Percentiles rank a stretch among this genome's conserved stretches.
Evolutionary conservation across 2,113 vertebrate genomes (phyloP).

Genomic region (Mungos mungo): DNA sequence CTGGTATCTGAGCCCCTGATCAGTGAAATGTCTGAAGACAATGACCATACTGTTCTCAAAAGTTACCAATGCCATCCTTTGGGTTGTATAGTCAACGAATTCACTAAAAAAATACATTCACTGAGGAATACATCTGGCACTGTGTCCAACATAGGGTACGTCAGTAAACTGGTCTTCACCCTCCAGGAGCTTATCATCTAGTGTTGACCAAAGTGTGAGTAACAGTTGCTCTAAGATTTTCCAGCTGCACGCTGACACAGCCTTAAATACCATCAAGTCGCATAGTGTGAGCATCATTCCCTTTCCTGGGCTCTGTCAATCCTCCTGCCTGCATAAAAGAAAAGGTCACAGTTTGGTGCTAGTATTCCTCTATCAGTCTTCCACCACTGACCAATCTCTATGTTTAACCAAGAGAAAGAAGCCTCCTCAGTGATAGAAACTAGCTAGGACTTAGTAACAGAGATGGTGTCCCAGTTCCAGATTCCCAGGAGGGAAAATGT

Average conservation of each 20-base stretch:
- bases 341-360: not conserved
- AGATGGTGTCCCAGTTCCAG: not conserved
- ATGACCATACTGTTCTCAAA: not conserved
- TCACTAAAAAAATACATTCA: not conserved
- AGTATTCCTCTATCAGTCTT: not conserved
- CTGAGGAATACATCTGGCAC: too few species aligned
- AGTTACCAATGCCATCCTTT: not conserved
- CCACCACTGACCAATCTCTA: not conserved
- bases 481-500: not conserved
- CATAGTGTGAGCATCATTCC: too few species aligned
- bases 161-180: not conserved
- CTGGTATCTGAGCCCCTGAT: not conserved
- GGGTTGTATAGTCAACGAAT: not conserved
- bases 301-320: not conserved
- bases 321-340: not conserved
- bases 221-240: not conserved
- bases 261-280: not conserved
- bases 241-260: not conserved
- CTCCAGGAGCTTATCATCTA: not conserved
- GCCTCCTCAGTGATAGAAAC: not conserved
- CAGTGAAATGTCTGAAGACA: not conserved
- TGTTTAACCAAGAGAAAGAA: not conserved
- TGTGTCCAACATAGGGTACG: not conserved
- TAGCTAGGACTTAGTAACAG: not conserved
- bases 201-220: not conserved